Percentiles rank a stretch among this genome's conserved stretches.
Evolutionary conservation across 2,888 invertebrate genomes (phyloP).

Genomic region (Glyphotaelius pellucidus): DNA sequence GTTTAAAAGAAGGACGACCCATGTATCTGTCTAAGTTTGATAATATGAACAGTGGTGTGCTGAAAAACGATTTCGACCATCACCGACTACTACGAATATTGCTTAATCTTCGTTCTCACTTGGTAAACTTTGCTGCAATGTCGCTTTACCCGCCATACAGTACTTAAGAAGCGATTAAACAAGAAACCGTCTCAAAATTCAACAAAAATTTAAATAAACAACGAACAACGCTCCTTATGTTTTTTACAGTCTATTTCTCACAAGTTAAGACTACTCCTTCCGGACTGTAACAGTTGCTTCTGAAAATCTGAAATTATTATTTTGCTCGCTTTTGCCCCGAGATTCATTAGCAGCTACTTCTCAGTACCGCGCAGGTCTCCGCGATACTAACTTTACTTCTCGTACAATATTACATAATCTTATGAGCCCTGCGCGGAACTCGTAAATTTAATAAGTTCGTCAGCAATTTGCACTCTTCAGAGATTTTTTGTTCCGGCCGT

Average conservation of each 20-base stretch:
- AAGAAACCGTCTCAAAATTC: neutral
- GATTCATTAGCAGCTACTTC: constrained; percentile 6
- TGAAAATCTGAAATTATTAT: constrained; percentile 61
- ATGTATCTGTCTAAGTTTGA: too few species aligned
- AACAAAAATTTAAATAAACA: neutral
- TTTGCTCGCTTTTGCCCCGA: constrained; percentile 10
- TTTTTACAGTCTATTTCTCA: neutral
- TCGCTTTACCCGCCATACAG: neutral
- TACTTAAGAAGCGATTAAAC: neutral
- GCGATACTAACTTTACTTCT: neutral
- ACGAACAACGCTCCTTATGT: neutral
- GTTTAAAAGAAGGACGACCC: too few species aligned
- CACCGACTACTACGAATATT: too few species aligned
- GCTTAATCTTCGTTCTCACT: neutral
- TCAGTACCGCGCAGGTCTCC: constrained; percentile 26
- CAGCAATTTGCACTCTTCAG: neutral
- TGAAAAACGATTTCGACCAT: too few species aligned
- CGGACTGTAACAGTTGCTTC: constrained; percentile 51
- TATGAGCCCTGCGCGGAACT: constrained; percentile 20
- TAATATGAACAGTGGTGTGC: too few species aligned
- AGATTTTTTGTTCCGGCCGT: neutral
- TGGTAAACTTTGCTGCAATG: neutral
- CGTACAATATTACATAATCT: neutral
- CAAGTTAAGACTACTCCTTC: neutral
- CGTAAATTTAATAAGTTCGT: constrained; percentile 38